These are phyloP conservation scores for Hephaestus fuliginosus DNA, from an alignment of 2,797 vertebrate species.

Conservation along the genomic window DNA sequence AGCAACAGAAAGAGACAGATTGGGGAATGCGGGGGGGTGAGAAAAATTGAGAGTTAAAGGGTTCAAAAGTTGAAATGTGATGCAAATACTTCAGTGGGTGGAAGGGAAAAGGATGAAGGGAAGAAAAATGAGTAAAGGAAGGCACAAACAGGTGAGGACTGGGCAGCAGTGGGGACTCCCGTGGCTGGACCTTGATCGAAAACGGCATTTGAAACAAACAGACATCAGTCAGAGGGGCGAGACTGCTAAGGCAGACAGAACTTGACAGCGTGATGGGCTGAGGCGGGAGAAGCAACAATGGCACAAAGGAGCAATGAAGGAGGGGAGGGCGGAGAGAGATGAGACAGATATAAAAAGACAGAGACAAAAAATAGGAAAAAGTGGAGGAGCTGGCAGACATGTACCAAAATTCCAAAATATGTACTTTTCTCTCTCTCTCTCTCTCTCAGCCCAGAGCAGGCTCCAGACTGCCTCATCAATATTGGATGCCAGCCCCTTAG, in stretches of 20 bases:
- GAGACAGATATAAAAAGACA: slow-evolving; percentile 2
- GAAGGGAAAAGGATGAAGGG: not conserved
- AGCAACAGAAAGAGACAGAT: not conserved
- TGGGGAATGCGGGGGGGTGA: not conserved
- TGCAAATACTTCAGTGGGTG: not conserved
- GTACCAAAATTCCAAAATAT: slow-evolving; percentile 48
- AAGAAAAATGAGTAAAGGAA: no score
- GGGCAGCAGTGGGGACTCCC: not conserved
- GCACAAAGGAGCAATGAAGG: not conserved
- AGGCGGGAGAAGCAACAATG: not conserved
- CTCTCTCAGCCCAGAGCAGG: slow-evolving; percentile 50
- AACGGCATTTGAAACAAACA: slow-evolving; percentile 32
- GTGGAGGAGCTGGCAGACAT: slow-evolving; percentile 29
- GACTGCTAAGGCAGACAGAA: slow-evolving; percentile 3
- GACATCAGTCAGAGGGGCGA: slow-evolving; percentile 27
- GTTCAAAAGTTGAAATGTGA: slow-evolving; percentile 32
- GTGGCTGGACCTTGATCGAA: slow-evolving; percentile 3
- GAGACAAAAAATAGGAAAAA: slow-evolving; percentile 12
- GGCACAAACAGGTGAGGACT: not conserved
- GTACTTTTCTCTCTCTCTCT: slow-evolving; percentile 33
- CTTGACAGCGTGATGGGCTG: slow-evolving; percentile 10
- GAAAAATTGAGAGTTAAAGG: not conserved
- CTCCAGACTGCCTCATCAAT: slow-evolving; percentile 78
- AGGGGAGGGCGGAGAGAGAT: not conserved
- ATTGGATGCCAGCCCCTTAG: slow-evolving; percentile 65